Evolutionary conservation across 2,888 invertebrate species (phyloP), one percentile per base, ranked within the genome.

Genomic region (Slavum lentiscoides): DNA sequence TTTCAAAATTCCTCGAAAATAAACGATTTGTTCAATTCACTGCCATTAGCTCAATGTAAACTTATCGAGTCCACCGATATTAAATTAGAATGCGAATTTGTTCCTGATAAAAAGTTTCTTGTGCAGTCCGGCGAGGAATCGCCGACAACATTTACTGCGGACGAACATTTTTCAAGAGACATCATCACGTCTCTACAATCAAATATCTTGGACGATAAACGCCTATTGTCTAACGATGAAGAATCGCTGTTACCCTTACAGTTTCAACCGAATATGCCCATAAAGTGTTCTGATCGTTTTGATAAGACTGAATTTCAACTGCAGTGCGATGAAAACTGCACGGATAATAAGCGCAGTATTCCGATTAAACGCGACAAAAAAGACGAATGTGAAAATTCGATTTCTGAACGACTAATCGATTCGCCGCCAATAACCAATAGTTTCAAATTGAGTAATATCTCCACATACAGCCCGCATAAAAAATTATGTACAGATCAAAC

Each of bases 1-100:
- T 80, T 80, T 70, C 39, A 72, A 64, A 72, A 80, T 43, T 64
- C 80, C 5, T 64, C 72, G n/a, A 80, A 80, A 72, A 39, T 80
- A n/a, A 72, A 72, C 30, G 70, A 64, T 6, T 39, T 80, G 19
- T 64, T 64, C 39, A 80, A 66, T 64, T 62, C 70, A 72, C 62
- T 72, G 43, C 77, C 77, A 72, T 64, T 80, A 64, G 49, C 62
- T 61, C 64, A 80, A 23, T 80, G 77, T 72, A 64, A 80, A 70
- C 61, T 70, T 19, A 55, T 55, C 37, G 62, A 80, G 62, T 70
- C 62, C 21, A 39, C 70, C 0, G 64, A 64, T 64, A 64, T 62
- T 23, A 80, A 77, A 70, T 70, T 70, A 15, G 55, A 80, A 19
- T 70, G 62, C 61, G 64, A 80, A 3, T 58, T 37, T 62, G 55